Evolutionary conservation across 1,140 invertebrate species (phyloP).

Genomic region (Bradynema listronoti): DNA sequence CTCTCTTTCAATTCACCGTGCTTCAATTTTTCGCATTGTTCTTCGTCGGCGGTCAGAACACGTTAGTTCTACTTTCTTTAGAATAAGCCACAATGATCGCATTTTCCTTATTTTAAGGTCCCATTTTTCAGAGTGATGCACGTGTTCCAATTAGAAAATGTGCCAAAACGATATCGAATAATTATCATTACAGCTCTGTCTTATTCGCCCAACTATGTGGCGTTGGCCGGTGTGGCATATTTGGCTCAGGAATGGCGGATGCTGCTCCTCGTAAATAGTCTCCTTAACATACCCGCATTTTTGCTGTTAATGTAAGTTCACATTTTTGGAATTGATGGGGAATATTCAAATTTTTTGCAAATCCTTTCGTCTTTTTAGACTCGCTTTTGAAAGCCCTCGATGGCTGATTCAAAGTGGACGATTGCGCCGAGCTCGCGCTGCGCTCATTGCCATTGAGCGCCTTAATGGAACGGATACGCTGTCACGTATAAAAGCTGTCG

Average conservation of each 20-base stretch:
- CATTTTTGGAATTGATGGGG: neutral
- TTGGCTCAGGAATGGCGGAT: constrained; percentile 30
- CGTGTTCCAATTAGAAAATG: constrained; percentile 43
- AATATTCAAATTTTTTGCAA: constrained; percentile 7
- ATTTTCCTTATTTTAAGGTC: constrained; percentile 9
- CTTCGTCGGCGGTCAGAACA: constrained; percentile 38
- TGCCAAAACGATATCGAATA: constrained; percentile 43
- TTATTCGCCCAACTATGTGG: constrained; percentile 49
- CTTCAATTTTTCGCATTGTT: constrained; percentile 40
- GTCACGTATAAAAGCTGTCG: constrained; percentile 20
- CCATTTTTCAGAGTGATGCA: constrained; percentile 26
- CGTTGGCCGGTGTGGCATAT: constrained; percentile 44
- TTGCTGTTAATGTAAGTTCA: constrained; percentile 34
- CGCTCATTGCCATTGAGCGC: constrained; percentile 31
- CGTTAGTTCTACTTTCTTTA: constrained; percentile 25
- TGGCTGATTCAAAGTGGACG: constrained; percentile 44
- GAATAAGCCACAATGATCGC: constrained; percentile 4
- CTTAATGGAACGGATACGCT: constrained; percentile 41
- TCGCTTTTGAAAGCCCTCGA: constrained; percentile 45
- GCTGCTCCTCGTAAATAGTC: constrained; percentile 21
- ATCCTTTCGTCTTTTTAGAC: constrained; percentile 17
- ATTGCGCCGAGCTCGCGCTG: constrained; percentile 28
- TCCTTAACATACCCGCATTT: constrained; percentile 44
- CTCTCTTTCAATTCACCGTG: constrained; percentile 32
- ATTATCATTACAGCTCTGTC: constrained; percentile 28